phyloP scores from a whole-genome alignment of 2,113 vertebrate species.

The Rissa tridactyla region DNA sequence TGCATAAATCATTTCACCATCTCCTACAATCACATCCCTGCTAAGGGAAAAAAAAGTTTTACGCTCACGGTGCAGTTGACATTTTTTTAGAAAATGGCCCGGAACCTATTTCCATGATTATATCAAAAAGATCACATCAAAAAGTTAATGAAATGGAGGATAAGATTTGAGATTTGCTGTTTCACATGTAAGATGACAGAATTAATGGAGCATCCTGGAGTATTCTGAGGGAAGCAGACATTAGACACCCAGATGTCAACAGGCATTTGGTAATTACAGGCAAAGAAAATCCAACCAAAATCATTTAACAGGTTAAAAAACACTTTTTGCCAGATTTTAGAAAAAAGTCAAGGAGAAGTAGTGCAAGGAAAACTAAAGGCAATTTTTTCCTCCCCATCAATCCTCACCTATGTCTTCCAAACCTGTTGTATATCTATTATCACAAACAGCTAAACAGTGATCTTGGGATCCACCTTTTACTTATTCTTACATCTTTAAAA shows the following conservation, averaged over 20 bases:
- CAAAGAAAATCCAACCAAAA: not conserved
- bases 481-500: not conserved
- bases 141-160: slow-evolving; percentile 7
- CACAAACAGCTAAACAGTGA: not conserved
- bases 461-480: not conserved
- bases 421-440: not conserved
- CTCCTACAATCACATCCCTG: not conserved
- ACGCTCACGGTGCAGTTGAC: not conserved
- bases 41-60: not conserved
- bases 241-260: not conserved
- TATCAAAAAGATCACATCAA: not conserved
- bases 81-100: not conserved
- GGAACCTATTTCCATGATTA: not conserved
- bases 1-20: not conserved
- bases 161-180: not conserved
- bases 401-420: not conserved
- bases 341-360: not conserved
- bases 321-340: not conserved
- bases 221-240: not conserved
- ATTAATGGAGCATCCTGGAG: not conserved
- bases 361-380: not conserved
- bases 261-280: not conserved
- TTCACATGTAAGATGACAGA: not conserved
- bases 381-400: not conserved
- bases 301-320: not conserved